Base-by-base conservation (phyloP, 30 jellyfish, hydroid and myxozoan genomes). In the Morbakka virulenta region DNA sequence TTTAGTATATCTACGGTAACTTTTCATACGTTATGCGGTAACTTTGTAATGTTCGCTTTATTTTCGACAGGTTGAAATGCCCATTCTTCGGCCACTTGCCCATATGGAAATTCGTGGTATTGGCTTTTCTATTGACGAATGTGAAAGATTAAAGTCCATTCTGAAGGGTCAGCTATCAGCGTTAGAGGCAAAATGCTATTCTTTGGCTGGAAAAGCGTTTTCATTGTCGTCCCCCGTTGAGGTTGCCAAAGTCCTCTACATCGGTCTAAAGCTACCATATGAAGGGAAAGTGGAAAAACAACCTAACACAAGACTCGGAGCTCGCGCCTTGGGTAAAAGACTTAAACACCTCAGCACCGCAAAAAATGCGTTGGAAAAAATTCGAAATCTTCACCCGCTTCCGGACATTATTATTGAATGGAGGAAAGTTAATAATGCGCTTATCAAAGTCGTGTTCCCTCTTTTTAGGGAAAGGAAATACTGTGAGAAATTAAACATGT, bases 31-130 rank as follows among this genome's bases (percentile, higher is more conserved):
- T n/a, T n/a, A n/a, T n/a, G n/a, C n/a, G 64, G 79, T 36, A 17
- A 0, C 24, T 77, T 67, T 21, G 35, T 47, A 9, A 23, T 48
- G n/a, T n/a, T n/a, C n/a, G n/a, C n/a, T n/a, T n/a, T n/a, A n/a
- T n/a, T n/a, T n/a, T 33, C 48, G 24, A 4, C 64, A 92, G 98
- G 70, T 77, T 51, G 98, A 92, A 69, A 92, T 92, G 98, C 98
- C 96, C 4, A 69, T 88, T 27, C 74, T 63, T 14, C 85, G 73
- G 33, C 80, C 85, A 21, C 83, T 92, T 26, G 91, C 90, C 28
- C 64, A 72, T 23, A 67, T 92, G 86, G 96, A 92, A 53, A 1
- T 77, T 17, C 61, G 75, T 66, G 98, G 98, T 0, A 85, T 92
- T 41, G 98, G 96, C 2, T 85, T 92, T 35, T 92, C 96, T 3